Conservation (phyloP, 2,113 vertebrate genomes). For the Scophthalmus maximus region DNA sequence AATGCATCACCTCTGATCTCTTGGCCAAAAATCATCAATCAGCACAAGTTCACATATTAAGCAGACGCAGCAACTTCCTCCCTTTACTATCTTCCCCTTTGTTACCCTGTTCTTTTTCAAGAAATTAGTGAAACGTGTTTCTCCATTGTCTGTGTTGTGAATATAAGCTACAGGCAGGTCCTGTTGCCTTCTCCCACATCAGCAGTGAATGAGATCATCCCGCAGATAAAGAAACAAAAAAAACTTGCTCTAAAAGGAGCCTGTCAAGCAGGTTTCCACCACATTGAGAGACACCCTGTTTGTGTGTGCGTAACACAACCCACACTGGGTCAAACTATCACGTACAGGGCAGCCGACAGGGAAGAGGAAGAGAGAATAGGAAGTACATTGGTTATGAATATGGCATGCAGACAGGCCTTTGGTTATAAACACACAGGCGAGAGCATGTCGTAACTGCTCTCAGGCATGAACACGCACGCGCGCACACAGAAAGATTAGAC, state of each 20-base stretch:
- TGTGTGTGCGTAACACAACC: conserved; percentile 58
- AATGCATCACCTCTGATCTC: background rate
- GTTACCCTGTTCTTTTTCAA: conserved; percentile 48
- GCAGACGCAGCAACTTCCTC: conserved; percentile 58
- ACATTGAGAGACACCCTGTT: conserved; percentile 25
- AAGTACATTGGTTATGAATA: conserved; percentile 18
- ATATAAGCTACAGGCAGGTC: conserved; percentile 1
- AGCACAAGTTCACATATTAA: background rate
- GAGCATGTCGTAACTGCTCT: conserved; percentile 47
- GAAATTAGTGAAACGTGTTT: background rate
- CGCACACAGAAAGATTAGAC: conserved; percentile 20
- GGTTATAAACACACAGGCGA: conserved; percentile 25
- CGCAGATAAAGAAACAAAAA: conserved; percentile 68
- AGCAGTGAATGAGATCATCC: conserved; percentile 50
- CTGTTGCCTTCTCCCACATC: conserved; percentile 52
- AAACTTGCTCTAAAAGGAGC: conserved; percentile 44
- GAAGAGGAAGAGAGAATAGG: conserved; percentile 30
- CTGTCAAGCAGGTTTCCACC: conserved; percentile 76
- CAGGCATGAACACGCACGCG: conserved; percentile 10
- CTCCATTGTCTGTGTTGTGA: background rate
- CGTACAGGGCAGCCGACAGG: conserved; percentile 1
- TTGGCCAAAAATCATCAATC: too few relatives aligned
- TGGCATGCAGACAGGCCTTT: conserved; percentile 38
- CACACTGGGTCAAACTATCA: conserved; percentile 37
- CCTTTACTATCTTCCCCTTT: conserved; percentile 55